Percentiles rank a stretch among this genome's conserved stretches.
Conservation (phyloP, 2,797 vertebrate genomes). For the Lacerta bilineata region DNA sequence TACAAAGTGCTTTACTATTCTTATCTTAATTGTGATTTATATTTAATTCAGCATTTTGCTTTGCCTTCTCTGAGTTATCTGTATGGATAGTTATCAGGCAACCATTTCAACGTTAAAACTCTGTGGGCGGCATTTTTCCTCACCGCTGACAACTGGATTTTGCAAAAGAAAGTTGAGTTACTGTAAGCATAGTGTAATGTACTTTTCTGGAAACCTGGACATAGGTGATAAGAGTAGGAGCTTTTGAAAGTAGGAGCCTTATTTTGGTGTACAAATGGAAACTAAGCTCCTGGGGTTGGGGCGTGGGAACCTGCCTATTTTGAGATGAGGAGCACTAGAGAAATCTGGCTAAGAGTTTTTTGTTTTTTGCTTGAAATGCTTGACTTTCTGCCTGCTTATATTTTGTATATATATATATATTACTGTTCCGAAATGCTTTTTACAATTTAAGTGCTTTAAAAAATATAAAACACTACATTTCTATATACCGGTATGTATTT, state of each 20-base stretch:
- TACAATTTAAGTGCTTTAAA: neutral
- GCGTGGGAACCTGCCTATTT: neutral
- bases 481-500: neutral
- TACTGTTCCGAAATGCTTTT: neutral
- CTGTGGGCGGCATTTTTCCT: slow-evolving; percentile 37
- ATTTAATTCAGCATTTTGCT: slow-evolving; percentile 37
- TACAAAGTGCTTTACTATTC: slow-evolving; percentile 21
- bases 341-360: neutral
- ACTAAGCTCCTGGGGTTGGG: neutral
- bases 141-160: slow-evolving; percentile 37
- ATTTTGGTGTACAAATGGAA: slow-evolving; percentile 35
- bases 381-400: neutral
- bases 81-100: slow-evolving; percentile 35
- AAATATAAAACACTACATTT: neutral
- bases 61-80: slow-evolving; percentile 27
- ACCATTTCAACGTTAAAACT: slow-evolving; percentile 35
- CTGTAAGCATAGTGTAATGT: slow-evolving; percentile 35
- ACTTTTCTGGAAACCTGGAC: slow-evolving; percentile 38
- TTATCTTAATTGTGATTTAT: slow-evolving; percentile 39
- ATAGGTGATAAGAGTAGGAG: slow-evolving; percentile 47
- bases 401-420: neutral
- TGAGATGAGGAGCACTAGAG: neutral
- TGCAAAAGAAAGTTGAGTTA: slow-evolving; percentile 40
- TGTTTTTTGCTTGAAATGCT: neutral
- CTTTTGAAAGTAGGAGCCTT: slow-evolving; percentile 33